Base-by-base conservation (phyloP, 1,140 invertebrate genomes). In the Ericerus pela region DNA sequence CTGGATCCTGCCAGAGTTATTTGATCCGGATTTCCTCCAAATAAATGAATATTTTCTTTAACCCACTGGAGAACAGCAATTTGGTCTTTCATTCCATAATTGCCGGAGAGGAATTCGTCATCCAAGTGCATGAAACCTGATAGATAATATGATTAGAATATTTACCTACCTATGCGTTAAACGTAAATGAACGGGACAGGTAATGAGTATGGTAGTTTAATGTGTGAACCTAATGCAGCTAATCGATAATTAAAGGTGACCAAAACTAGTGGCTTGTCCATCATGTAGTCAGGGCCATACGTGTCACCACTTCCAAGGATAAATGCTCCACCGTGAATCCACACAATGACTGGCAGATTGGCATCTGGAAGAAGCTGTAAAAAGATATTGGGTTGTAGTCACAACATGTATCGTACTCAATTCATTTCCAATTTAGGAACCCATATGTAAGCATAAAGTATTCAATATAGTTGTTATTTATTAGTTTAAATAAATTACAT, bases 1-100 rank as follows among this genome's bases (percentile, higher is more conserved):
- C 82, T 87, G 70, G 96, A 92, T 0, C 93, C 93, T 63, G 96
- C 95, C 1, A 98, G 72, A 0, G 94, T 97, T 51, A 97, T 86
- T 54, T 86, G 75, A 22, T 92, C 79, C 0, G 88, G 85, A 72
- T 95, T 88, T 1, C 93, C 93, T 5, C 91, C 91, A 66, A 97
- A 96, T 20, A 77, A 78, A 2, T 77, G 77, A 10, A 91, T 91
- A 68, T 97, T 96, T 53, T 87, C 82, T 68, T 89, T 84, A 1
- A 97, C 78, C 91, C 90, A 94, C 43, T 84, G 76, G 57, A 96
- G 81, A 1, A 90, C 93, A 64, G 93, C 61, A 0, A 85, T 80
- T 72, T 95, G 90, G 72, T 96, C 93, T 80, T 85, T 87, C 0
- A 88, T 70, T 0, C 84, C 85, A 78, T 87, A 84, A 65, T 88